A percentile compares a stretch with the other conserved stretches of the same genome.
These are phyloP conservation scores for Euborellia annulipes DNA, from an alignment of 1,140 invertebrate genomes.

Conservation along the genomic window DNA sequence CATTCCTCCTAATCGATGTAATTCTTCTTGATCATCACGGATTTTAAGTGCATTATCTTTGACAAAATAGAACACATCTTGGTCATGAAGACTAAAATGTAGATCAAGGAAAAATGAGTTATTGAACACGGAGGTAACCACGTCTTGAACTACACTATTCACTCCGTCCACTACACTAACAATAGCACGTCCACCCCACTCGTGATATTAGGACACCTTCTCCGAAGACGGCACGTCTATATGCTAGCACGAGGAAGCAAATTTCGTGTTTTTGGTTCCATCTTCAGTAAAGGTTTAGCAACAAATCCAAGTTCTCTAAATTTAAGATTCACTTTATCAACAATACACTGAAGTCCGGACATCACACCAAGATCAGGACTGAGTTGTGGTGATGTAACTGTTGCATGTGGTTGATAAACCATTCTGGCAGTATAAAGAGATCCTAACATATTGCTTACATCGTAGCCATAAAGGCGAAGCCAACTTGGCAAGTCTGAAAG, in stretches of 20 bases:
- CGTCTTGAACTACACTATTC: constrained; percentile 76
- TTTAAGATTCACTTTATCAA: constrained; percentile 64
- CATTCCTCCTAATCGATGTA: constrained; percentile 67
- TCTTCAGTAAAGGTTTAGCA: constrained; percentile 59
- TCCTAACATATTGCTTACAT: constrained; percentile 70
- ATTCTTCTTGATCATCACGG: constrained; percentile 74
- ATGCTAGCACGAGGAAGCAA: constrained; percentile 61
- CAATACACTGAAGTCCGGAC: constrained; percentile 73
- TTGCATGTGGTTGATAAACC: constrained; percentile 59
- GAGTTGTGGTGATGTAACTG: constrained; percentile 55
- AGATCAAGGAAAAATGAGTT: constrained; percentile 82
- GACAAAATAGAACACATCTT: constrained; percentile 90
- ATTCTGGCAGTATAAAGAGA: constrained; percentile 55
- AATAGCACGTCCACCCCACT: constrained; percentile 52
- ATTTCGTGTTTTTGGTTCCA: constrained; percentile 66
- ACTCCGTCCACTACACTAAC: constrained; percentile 73
- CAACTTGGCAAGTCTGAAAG: constrained; percentile 58
- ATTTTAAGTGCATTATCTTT: constrained; percentile 79
- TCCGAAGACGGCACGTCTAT: constrained; percentile 70
- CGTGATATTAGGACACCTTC: constrained; percentile 78
- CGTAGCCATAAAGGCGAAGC: constrained; percentile 76
- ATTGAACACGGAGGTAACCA: constrained; percentile 86
- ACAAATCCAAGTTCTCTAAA: constrained; percentile 69
- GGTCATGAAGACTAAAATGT: constrained; percentile 78
- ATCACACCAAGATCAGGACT: constrained; percentile 75